Evolutionary conservation across 2,888 invertebrate species (phyloP), one percentile per base, ranked within the genome.

Genomic region (Lepidocyrtoides sp.): DNA sequence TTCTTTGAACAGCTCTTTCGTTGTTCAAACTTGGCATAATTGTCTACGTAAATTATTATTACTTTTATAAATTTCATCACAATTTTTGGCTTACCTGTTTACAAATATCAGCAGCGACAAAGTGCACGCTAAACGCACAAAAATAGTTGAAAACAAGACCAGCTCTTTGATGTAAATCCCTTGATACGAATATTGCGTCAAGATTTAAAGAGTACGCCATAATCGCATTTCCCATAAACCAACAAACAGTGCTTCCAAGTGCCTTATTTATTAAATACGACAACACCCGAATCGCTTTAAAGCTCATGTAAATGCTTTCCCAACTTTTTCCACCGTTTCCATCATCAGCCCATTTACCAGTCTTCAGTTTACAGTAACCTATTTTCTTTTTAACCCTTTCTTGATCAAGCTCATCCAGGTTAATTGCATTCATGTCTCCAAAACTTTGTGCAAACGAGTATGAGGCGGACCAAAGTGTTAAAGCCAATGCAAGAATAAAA

Each of bases 141-240:
- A 79, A 63, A 32, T 87, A 87, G 20, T 63, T 57, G n/a, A 60
- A 63, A 10, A 75, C 3, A 0, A 75, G 75, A 7, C 51, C 72
- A 2, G 36, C 29, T 51, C 57, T 20, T 77, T 60, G 12, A 26
- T 75, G 72, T n/a, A 32, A 54, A 29, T 77, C 60, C 23, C 1
- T 14, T 2, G 86, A 41, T 7, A 36, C n/a, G 0, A 86, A 41
- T 12, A 86, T 10, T 0, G 60, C 63, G 17, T 89, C 89, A 0
- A 36, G 57, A 48, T 77, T 72, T 26, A 86, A 29, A 7, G 86
- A 86, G n/a, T 86, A 86, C 14, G 29, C 51, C 32, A 86, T n/a
- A 7, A 23, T 36, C 3, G 86, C 75, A 36, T 86, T 63, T 0
- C 48, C 32, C 8, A 86, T 17, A 63, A 32, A 86, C 26, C 86